phyloP scores from a whole-genome alignment of 2,888 invertebrate genomes.

The Pomacea canaliculata region DNA sequence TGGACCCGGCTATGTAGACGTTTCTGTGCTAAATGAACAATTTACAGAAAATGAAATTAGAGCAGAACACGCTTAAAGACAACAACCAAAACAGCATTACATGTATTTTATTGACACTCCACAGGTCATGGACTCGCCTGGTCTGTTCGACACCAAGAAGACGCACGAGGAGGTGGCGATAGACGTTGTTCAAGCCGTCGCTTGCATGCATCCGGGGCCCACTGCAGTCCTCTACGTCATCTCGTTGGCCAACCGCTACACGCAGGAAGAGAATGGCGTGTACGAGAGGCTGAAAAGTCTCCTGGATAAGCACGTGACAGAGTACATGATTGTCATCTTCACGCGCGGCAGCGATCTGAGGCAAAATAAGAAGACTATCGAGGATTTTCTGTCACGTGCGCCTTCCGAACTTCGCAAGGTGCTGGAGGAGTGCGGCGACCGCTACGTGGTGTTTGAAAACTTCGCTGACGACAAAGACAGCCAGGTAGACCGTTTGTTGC shows the following conservation, averaged over 20 bases:
- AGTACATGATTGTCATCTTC: conserved; percentile 15
- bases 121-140: too few relatives aligned
- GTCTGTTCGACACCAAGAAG: too few relatives aligned
- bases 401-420: conserved; percentile 1
- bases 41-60: too few relatives aligned
- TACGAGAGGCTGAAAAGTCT: conserved; percentile 16
- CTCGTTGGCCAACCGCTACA: neutral
- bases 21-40: too few relatives aligned
- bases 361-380: neutral
- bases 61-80: too few relatives aligned
- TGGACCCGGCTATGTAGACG: too few relatives aligned
- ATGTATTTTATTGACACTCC: too few relatives aligned
- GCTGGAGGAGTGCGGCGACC: conserved; percentile 16
- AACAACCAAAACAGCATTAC: too few relatives aligned
- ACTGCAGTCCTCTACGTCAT: too few relatives aligned
- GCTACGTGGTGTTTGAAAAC: conserved; percentile 19
- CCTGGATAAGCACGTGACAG: conserved; percentile 1
- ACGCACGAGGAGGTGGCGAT: too few relatives aligned
- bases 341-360: conserved; percentile 11
- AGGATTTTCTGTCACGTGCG: neutral
- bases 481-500: conserved; percentile 13
- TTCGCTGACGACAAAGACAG: neutral
- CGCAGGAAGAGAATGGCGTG: conserved; percentile 2
- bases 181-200: too few relatives aligned
- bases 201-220: too few relatives aligned